Evolutionary conservation across 2,888 invertebrate genomes (phyloP).

Genomic region (Watsonalla binaria): DNA sequence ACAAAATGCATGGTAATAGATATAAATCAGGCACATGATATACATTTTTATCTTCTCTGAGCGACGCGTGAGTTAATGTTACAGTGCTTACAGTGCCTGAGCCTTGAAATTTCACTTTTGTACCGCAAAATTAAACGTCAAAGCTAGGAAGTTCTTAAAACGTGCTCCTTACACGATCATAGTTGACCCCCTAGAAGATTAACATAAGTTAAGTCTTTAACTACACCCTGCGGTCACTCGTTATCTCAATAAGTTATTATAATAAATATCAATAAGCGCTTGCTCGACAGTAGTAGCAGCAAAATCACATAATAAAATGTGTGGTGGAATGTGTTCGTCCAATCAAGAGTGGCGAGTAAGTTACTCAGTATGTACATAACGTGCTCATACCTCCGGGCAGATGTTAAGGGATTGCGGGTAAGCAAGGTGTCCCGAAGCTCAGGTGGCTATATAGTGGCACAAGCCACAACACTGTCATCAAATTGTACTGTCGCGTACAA

Average conservation of each 20-base stretch:
- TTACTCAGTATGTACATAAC: constrained; percentile 5
- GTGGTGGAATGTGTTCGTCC: constrained; percentile 1
- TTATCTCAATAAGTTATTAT: not conserved
- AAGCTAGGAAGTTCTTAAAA: too few species aligned
- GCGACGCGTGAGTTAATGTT: too few species aligned
- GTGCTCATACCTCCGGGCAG: constrained; percentile 37
- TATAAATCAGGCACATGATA: too few species aligned
- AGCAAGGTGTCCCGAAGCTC: constrained; percentile 65
- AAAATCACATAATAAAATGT: constrained; percentile 1
- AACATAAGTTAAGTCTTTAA: not conserved
- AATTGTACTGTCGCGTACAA: constrained; percentile 32
- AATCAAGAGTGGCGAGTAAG: not conserved
- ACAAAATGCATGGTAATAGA: too few species aligned
- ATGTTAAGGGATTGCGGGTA: constrained; percentile 59
- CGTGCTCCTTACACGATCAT: not conserved
- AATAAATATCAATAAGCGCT: constrained; percentile 1
- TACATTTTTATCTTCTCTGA: too few species aligned
- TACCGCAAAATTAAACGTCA: too few species aligned
- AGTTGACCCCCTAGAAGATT: too few species aligned
- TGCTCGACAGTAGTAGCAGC: constrained; percentile 4
- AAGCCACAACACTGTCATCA: constrained; percentile 62
- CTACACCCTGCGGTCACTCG: not conserved
- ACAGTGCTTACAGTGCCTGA: too few species aligned
- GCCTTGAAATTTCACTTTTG: too few species aligned
- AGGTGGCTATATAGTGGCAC: constrained; percentile 61